Percentiles rank a stretch among this genome's conserved stretches.
phyloP scores from a whole-genome alignment of 2,113 vertebrate genomes.

The Symphodus melops region DNA sequence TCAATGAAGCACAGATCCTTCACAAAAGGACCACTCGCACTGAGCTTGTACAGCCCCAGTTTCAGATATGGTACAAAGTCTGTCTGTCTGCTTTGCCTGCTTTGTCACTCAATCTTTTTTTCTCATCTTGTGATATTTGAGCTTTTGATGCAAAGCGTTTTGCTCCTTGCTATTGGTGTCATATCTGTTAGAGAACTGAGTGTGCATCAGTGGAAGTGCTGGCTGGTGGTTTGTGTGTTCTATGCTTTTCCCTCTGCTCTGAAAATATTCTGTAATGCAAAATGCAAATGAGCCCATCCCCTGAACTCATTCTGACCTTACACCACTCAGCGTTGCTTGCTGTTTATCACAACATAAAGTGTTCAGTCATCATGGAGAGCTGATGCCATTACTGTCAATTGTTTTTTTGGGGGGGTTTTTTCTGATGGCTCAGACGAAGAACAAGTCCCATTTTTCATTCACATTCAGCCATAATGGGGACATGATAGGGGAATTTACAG shows the following conservation, averaged over 20 bases:
- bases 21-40: slow-evolving; percentile 21
- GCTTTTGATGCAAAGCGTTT: slow-evolving; percentile 6
- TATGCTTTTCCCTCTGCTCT: slow-evolving; percentile 10
- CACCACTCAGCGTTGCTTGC: slow-evolving; percentile 25
- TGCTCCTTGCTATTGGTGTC: slow-evolving; percentile 10
- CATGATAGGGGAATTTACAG: slow-evolving; percentile 29
- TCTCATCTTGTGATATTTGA: not conserved
- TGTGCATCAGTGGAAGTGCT: slow-evolving; percentile 9
- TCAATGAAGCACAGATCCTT: slow-evolving; percentile 35
- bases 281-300: not conserved
- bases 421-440: slow-evolving; percentile 20
- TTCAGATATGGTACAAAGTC: not conserved
- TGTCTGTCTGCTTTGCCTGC: not conserved
- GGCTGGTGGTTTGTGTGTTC: slow-evolving; percentile 3
- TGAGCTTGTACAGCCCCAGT: slow-evolving; percentile 4
- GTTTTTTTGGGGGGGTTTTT: slow-evolving; percentile 30
- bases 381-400: slow-evolving; percentile 43
- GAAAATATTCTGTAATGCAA: slow-evolving; percentile 40
- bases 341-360: slow-evolving; percentile 46
- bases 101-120: not conserved
- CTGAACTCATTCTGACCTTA: slow-evolving; percentile 10
- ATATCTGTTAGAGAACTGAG: slow-evolving; percentile 28
- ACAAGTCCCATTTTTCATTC: slow-evolving; percentile 34
- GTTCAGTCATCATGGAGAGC: slow-evolving; percentile 13
- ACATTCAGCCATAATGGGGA: slow-evolving; percentile 2